These are phyloP conservation scores for Ptychobarbus kaznakovi DNA, from an alignment of 2,797 vertebrate genomes.

Conservation along the genomic window DNA sequence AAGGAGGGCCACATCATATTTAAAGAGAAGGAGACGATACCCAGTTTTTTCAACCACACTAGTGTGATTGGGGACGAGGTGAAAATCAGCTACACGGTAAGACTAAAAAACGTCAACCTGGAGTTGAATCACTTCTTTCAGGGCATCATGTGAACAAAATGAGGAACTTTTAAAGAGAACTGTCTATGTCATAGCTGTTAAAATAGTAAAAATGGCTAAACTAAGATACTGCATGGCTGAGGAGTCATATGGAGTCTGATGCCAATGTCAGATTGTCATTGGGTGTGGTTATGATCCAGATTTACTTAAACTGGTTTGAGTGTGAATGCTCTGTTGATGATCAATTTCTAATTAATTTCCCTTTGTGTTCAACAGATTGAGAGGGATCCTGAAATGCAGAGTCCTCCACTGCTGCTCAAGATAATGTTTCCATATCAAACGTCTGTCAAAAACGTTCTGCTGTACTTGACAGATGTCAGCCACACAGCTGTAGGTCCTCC, in stretches of 20 bases:
- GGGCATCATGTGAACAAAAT: neutral
- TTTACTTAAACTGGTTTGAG: constrained; percentile 6
- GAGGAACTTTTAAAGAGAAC: constrained; percentile 19
- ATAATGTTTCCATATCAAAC: constrained; percentile 85
- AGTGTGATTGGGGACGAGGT: constrained; percentile 87
- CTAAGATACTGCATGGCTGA: neutral
- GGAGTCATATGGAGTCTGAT: neutral
- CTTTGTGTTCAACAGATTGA: constrained; percentile 77
- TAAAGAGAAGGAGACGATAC: constrained; percentile 82
- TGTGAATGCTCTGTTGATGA: constrained; percentile 13
- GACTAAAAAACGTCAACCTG: constrained; percentile 41
- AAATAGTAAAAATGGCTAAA: neutral
- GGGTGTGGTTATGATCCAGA: neutral
- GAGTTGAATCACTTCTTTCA: constrained; percentile 1
- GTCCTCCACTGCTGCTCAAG: constrained; percentile 81
- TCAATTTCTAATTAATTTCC: neutral
- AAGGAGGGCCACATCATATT: constrained; percentile 83
- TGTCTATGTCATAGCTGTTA: neutral
- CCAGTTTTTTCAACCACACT: constrained; percentile 82
- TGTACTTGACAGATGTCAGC: constrained; percentile 83
- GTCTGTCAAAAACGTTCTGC: constrained; percentile 78
- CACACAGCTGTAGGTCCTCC: constrained; percentile 74
- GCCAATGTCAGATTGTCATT: neutral
- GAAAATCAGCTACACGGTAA: constrained; percentile 89
- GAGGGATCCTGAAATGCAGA: constrained; percentile 75